Evolutionary conservation across 1,140 invertebrate species (phyloP).

Genomic region (Heliconius eleuchia): DNA sequence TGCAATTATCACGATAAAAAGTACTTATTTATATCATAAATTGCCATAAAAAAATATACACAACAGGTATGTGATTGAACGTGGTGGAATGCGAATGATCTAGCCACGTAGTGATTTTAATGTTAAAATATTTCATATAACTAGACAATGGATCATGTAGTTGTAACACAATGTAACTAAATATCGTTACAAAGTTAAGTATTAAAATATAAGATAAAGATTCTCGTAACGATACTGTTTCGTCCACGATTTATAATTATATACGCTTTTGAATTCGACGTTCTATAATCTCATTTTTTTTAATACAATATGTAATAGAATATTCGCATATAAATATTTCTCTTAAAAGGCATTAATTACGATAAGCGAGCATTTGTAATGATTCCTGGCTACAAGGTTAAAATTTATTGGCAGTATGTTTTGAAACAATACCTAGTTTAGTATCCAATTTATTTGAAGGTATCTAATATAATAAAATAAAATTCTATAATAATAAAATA

Average conservation of each 20-base stretch:
- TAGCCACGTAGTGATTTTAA: too few species aligned
- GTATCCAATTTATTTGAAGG: not conserved
- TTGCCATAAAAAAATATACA: not conserved
- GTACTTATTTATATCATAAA: not conserved
- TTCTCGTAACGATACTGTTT: not conserved
- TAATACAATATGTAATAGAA: not conserved
- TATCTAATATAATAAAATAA: too few species aligned
- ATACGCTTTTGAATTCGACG: too few species aligned
- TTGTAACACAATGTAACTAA: not conserved
- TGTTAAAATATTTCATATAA: not conserved
- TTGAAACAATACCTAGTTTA: not conserved
- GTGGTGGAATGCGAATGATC: not conserved
- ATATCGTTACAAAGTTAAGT: not conserved
- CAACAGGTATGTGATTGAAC: not conserved
- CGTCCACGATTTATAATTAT: not conserved
- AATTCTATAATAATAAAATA: too few species aligned
- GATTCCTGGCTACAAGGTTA: constrained; percentile 10
- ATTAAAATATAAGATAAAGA: not conserved
- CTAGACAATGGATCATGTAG: not conserved
- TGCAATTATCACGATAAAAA: not conserved
- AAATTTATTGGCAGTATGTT: not conserved
- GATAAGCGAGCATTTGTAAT: constrained; percentile 12
- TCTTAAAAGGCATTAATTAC: constrained; percentile 8
- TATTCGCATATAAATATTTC: constrained; percentile 1
- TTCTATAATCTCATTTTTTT: not conserved